Evolutionary conservation across 2,113 vertebrate genomes (phyloP).

Genomic region (Sterrhoptilus dennistouni): DNA sequence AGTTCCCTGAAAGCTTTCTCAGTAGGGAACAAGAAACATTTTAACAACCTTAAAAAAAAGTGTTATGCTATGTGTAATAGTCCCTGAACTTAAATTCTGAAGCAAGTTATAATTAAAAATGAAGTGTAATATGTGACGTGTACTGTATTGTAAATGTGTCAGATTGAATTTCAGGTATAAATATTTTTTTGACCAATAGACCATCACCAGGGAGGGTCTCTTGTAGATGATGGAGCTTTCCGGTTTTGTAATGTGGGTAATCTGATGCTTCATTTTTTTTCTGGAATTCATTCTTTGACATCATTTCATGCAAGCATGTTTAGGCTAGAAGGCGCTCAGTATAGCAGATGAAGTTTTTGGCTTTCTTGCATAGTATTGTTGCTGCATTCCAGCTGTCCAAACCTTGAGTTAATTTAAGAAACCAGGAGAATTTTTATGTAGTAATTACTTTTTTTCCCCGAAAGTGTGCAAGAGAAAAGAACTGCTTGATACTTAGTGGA

Average conservation of each 20-base stretch:
- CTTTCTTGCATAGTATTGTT: neutral
- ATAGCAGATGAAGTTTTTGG: neutral
- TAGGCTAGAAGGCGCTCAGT: neutral
- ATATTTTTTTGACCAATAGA: neutral
- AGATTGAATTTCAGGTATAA: neutral
- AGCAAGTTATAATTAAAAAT: neutral
- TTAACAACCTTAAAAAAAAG: neutral
- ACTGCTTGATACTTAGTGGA: neutral
- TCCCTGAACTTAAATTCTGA: neutral
- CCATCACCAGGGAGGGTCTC: neutral
- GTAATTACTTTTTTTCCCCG: neutral
- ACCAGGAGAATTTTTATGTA: neutral
- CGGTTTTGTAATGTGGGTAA: neutral
- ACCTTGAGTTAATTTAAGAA: neutral
- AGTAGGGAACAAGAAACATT: neutral
- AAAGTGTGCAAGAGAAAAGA: neutral
- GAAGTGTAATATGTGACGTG: neutral
- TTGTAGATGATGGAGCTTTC: neutral
- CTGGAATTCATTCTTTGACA: neutral
- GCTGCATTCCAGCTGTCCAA: neutral
- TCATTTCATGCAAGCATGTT: neutral
- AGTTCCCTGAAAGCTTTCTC: neutral
- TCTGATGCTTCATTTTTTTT: neutral
- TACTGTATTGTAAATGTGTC: neutral
- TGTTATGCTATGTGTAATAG: neutral